A percentile compares a stretch with the other conserved stretches of the same genome.
Evolutionary conservation across 92 coral and sea anemone genomes (phyloP).

Genomic region (Paramuricea clavata): DNA sequence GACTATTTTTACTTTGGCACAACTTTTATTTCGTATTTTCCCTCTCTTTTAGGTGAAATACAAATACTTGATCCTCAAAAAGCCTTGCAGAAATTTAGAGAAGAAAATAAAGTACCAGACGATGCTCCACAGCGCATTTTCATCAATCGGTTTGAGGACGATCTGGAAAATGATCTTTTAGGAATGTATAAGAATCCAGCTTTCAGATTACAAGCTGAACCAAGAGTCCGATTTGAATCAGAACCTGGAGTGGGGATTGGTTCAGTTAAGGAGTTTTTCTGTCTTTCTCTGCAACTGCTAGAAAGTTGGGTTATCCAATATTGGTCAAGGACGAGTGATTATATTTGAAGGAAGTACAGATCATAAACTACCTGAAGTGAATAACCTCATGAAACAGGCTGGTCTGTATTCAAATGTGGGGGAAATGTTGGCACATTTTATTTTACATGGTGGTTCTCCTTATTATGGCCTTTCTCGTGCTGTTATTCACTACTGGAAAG

Average conservation of each 20-base stretch:
- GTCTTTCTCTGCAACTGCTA: slow-evolving; percentile 17
- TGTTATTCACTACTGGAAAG: neutral
- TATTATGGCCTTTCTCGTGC: slow-evolving; percentile 33
- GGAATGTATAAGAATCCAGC: slow-evolving; percentile 15
- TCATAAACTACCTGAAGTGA: slow-evolving; percentile 10
- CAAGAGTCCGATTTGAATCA: slow-evolving; percentile 12
- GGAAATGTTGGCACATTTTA: neutral
- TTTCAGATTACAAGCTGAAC: slow-evolving; percentile 1
- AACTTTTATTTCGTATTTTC: neutral
- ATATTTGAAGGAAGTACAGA: slow-evolving; percentile 21
- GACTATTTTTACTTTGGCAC: neutral
- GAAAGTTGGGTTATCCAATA: slow-evolving; percentile 1
- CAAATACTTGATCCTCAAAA: slow-evolving; percentile 12
- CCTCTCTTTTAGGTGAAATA: neutral
- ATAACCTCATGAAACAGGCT: slow-evolving; percentile 5
- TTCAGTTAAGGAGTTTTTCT: slow-evolving; percentile 22
- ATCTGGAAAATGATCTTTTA: slow-evolving; percentile 13
- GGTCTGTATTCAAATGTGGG: slow-evolving; percentile 18
- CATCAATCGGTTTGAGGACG: slow-evolving; percentile 10
- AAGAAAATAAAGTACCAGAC: slow-evolving; percentile 8
- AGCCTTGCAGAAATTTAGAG: slow-evolving; percentile 28
- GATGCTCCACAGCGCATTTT: slow-evolving; percentile 15
- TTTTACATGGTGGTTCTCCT: slow-evolving; percentile 23
- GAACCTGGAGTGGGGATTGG: slow-evolving; percentile 27
- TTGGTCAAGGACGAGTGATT: slow-evolving; percentile 7